phyloP scores from a whole-genome alignment of 2,113 vertebrate genomes.

The Bubo blakistoni region DNA sequence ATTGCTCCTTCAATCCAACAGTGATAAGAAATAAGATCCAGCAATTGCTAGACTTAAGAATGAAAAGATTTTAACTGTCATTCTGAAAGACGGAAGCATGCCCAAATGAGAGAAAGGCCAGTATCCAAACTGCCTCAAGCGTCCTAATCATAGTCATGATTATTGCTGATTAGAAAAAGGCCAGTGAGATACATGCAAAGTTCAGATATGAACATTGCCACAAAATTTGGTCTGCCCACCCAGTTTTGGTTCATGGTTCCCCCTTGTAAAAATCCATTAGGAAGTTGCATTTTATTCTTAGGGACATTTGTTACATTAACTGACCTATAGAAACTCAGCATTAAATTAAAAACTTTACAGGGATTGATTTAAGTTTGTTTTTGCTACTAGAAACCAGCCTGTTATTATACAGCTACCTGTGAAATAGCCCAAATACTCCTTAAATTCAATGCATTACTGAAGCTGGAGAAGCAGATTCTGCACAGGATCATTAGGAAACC shows the following conservation, averaged over 20 bases:
- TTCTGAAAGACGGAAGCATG: background rate
- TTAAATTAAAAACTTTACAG: background rate
- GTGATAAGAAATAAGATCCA: slow-evolving; percentile 27
- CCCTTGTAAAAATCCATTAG: background rate
- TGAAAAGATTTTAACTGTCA: background rate
- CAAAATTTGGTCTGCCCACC: background rate
- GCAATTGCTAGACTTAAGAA: background rate
- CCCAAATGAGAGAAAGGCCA: background rate
- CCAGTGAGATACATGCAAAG: background rate
- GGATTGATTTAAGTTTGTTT: background rate
- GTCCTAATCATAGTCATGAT: background rate
- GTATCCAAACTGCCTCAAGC: background rate
- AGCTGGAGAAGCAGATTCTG: background rate
- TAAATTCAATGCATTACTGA: background rate
- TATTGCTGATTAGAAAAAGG: background rate
- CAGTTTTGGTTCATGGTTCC: background rate
- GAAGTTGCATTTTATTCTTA: background rate
- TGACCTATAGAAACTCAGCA: background rate
- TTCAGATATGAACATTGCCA: background rate
- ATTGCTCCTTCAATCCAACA: background rate
- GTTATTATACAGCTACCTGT: background rate
- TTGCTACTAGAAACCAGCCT: background rate
- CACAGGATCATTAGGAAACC: background rate
- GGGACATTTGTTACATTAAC: background rate
- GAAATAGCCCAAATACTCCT: background rate